These are phyloP conservation scores for Tamandua tetradactyla DNA, from an alignment of 2,797 vertebrate species.

Conservation along the genomic window DNA sequence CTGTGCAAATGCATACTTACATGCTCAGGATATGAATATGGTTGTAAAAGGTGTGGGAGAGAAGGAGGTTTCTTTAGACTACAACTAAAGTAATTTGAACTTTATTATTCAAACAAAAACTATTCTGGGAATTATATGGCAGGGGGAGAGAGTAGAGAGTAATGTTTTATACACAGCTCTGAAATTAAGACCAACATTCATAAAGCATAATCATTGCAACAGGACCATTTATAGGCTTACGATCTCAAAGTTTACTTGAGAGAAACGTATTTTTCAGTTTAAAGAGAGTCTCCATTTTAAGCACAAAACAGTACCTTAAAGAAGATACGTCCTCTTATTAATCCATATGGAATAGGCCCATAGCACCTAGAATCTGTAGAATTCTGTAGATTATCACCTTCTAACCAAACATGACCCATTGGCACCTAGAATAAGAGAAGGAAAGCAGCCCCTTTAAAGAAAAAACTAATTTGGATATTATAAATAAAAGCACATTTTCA, in stretches of 20 bases:
- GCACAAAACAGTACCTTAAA: conserved; percentile 90
- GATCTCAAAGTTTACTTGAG: conserved; percentile 7
- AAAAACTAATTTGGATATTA: background rate
- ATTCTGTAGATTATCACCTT: conserved; percentile 98
- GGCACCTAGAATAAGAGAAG: conserved; percentile 90
- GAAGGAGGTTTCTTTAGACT: background rate
- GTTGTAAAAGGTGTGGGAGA: background rate
- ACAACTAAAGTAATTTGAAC: background rate
- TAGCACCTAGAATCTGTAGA: conserved; percentile 97
- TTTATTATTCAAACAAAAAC: conserved; percentile 25
- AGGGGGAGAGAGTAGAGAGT: background rate
- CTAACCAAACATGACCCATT: conserved; percentile 97
- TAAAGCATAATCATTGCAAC: background rate
- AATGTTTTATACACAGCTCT: background rate
- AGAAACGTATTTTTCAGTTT: background rate
- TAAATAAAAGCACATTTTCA: background rate
- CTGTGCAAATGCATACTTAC: background rate
- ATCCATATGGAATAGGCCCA: conserved; percentile 95
- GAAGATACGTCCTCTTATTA: conserved; percentile 96
- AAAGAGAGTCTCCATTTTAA: conserved; percentile 30
- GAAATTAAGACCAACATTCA: background rate
- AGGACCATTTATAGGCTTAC: background rate
- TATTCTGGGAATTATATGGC: background rate
- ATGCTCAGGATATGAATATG: background rate
- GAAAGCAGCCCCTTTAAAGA: conserved; percentile 35